Evolutionary conservation across 2,888 invertebrate species (phyloP), one percentile per base, ranked within the genome.

Genomic region (Nymphalis c-album): DNA sequence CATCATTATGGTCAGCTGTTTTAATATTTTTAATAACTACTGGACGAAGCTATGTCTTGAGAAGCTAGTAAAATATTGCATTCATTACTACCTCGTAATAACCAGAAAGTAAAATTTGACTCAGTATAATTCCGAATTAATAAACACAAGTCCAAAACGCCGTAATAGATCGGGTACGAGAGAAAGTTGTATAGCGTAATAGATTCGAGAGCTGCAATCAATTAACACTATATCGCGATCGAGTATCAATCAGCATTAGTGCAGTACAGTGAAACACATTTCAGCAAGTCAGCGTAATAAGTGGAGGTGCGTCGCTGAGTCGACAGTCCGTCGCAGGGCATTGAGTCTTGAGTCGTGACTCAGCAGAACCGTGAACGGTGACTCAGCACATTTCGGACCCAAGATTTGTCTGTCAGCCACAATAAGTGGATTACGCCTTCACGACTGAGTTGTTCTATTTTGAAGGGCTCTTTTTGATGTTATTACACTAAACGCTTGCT

Each of bases 381-480:
- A 87, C 84, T 85, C 83, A 72, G 75, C 86, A 80, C 76, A 81
- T 85, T 84, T 82, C 79, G 75, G 75, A 74, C 78, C 78, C 69
- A 66, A 79, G 84, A 81, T 83, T 83, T 85, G 83, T 80, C 82
- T 85, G 84, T 85, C 85, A 85, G 85, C 86, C 81, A 84, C 86
- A 90, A 90, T 90, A 90, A 90, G 86, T 90, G 84, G 86, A 90
- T 90, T 88, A 87, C 85, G 81, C 79, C 84, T 88, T 85, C 85
- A 88, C 86, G 86, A 78, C 78, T 83, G 80, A 86, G 85, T 83
- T 85, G 84, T 83, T 86, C 80, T 80, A 80, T 86, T 87, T 84
- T 81, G 82, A 86, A 86, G 79, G 80, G 79, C 77, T 77, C 77
- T 79, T 78, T 80, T 74, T 82, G 79, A 82, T 83, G 81, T 81